A percentile compares a stretch with the other conserved stretches of the same genome.
Evolutionary conservation across 2,113 vertebrate species (phyloP).

Genomic region (Pelmatolapia mariae): DNA sequence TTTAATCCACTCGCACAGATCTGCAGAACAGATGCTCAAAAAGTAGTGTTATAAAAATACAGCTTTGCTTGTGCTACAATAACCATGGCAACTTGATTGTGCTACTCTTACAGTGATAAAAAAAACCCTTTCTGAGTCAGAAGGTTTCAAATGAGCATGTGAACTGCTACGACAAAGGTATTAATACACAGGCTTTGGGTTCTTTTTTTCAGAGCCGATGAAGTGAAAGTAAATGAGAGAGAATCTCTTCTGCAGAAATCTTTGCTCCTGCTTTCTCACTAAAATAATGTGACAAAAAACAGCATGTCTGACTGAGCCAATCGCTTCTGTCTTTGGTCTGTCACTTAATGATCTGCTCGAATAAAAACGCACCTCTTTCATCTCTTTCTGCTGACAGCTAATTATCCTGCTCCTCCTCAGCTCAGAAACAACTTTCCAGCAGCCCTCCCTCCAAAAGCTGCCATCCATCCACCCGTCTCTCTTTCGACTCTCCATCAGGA

Average conservation of each 20-base stretch:
- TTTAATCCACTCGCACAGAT: background rate
- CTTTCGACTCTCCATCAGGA: background rate
- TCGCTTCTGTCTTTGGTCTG: conserved; percentile 38
- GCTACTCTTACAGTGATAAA: background rate
- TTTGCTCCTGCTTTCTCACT: background rate
- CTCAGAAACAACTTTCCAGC: background rate
- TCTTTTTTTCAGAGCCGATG: background rate
- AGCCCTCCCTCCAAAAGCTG: background rate
- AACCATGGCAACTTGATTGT: background rate
- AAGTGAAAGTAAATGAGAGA: background rate
- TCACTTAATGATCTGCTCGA: background rate
- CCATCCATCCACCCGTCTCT: background rate
- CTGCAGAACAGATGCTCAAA: background rate
- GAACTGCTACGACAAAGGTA: background rate
- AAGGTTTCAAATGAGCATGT: background rate
- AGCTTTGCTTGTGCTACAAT: background rate
- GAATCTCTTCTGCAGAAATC: background rate
- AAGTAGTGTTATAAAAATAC: background rate
- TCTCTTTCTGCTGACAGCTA: background rate
- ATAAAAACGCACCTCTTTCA: background rate
- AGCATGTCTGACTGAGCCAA: background rate
- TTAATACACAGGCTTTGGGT: background rate
- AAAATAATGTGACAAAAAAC: background rate
- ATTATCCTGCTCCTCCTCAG: background rate
- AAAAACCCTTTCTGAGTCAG: background rate